phyloP scores from a whole-genome alignment of 2,113 vertebrate species.

The Centrocercus urophasianus region DNA sequence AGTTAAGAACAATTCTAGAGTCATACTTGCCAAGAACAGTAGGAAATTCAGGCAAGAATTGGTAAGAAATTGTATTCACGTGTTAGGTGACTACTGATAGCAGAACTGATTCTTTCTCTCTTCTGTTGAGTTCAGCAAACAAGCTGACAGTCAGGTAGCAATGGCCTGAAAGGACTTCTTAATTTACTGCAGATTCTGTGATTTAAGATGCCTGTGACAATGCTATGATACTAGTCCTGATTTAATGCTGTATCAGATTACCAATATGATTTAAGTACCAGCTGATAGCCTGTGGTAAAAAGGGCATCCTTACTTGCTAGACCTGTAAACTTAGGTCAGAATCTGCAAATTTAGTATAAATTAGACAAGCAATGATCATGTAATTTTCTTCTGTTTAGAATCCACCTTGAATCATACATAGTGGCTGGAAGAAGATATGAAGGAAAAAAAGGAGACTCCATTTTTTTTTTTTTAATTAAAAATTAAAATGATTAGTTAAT shows the following conservation, averaged over 20 bases:
- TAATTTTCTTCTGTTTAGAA: neutral
- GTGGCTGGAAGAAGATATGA: neutral
- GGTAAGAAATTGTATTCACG: neutral
- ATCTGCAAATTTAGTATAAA: neutral
- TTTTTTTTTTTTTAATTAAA: neutral
- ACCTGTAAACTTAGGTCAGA: neutral
- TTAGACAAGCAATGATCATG: neutral
- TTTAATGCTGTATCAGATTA: slow-evolving; percentile 18
- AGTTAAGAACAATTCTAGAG: neutral
- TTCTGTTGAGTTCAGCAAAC: slow-evolving; percentile 23
- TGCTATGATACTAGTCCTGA: slow-evolving; percentile 4
- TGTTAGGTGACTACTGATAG: neutral
- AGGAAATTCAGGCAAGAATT: neutral
- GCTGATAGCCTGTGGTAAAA: neutral
- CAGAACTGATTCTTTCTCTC: neutral
- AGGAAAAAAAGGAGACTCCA: neutral
- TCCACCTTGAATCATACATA: neutral
- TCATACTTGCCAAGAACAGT: neutral
- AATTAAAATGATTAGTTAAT: neutral
- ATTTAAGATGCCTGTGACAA: neutral
- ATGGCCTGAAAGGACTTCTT: slow-evolving; percentile 26
- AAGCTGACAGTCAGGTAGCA: slow-evolving; percentile 30
- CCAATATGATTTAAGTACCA: slow-evolving; percentile 32
- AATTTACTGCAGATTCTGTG: slow-evolving; percentile 35
- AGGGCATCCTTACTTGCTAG: neutral